Percentiles rank a stretch among this genome's conserved stretches.
phyloP scores from a whole-genome alignment of 1,140 invertebrate genomes.

The Notospermus geniculatus region DNA sequence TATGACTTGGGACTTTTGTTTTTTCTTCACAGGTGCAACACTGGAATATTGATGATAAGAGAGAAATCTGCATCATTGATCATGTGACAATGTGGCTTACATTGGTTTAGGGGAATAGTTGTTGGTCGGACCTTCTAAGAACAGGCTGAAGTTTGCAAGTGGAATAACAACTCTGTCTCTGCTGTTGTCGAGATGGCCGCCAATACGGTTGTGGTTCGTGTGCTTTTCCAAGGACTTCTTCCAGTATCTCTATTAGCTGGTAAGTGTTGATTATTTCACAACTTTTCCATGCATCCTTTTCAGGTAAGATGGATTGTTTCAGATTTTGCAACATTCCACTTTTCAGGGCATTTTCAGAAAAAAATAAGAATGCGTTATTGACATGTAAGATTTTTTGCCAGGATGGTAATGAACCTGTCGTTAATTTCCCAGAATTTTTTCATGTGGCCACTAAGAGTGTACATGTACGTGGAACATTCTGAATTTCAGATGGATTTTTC shows the following conservation, averaged over 20 bases:
- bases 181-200: not conserved
- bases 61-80: not conserved
- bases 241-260: constrained; percentile 47
- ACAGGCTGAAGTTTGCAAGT: not conserved
- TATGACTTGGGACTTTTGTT: too few species aligned
- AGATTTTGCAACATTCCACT: too few species aligned
- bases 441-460: too few species aligned
- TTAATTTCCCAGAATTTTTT: too few species aligned
- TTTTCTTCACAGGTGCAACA: too few species aligned
- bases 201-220: constrained; percentile 24
- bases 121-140: not conserved
- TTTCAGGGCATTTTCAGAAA: too few species aligned
- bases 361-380: too few species aligned
- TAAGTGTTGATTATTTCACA: constrained; percentile 30
- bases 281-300: constrained; percentile 3
- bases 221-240: constrained; percentile 45
- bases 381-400: too few species aligned
- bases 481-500: too few species aligned
- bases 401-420: too few species aligned
- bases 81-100: constrained; percentile 6
- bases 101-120: not conserved
- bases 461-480: too few species aligned
- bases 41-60: too few species aligned
- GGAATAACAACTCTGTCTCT: not conserved
- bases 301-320: constrained; percentile 9